Evolutionary conservation across 1,140 invertebrate species (phyloP).

Genomic region (Holotrichia oblita): DNA sequence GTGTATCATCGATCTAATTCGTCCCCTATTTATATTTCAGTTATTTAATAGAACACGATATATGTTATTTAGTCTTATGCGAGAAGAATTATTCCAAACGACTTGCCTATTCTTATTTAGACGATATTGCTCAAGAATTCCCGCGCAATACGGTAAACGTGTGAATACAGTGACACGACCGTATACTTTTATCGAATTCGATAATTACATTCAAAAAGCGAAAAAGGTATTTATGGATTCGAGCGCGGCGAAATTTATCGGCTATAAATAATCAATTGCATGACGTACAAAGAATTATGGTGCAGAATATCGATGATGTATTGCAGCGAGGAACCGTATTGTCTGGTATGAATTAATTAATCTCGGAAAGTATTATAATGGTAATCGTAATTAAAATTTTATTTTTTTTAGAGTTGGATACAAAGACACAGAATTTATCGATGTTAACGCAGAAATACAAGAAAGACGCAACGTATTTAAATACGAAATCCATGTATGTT

Average conservation of each 20-base stretch:
- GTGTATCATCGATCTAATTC: conserved; percentile 17
- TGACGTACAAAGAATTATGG: conserved; percentile 99
- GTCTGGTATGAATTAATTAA: conserved; percentile 81
- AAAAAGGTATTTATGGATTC: conserved; percentile 93
- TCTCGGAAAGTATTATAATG: neutral
- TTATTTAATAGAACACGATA: conserved; percentile 95
- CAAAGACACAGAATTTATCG: conserved; percentile 96
- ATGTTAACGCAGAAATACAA: conserved; percentile 98
- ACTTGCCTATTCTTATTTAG: conserved; percentile 94
- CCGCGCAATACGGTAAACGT: conserved; percentile 87
- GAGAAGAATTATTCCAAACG: conserved; percentile 95
- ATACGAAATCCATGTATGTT: conserved; percentile 94
- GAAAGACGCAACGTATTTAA: conserved; percentile 96
- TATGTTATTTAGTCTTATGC: conserved; percentile 95
- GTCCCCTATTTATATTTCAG: conserved; percentile 67
- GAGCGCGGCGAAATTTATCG: conserved; percentile 86
- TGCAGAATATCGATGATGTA: conserved; percentile 99
- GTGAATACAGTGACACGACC: conserved; percentile 93
- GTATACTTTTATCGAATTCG: conserved; percentile 99
- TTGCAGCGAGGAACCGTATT: conserved; percentile 94
- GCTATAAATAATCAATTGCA: conserved; percentile 94
- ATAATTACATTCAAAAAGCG: conserved; percentile 97
- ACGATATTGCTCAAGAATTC: conserved; percentile 97
- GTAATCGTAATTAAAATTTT: conserved; percentile 41
- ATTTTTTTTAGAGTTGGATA: conserved; percentile 86